Evolutionary conservation across 2,113 vertebrate genomes (phyloP).

Genomic region (Probosciger aterrimus): DNA sequence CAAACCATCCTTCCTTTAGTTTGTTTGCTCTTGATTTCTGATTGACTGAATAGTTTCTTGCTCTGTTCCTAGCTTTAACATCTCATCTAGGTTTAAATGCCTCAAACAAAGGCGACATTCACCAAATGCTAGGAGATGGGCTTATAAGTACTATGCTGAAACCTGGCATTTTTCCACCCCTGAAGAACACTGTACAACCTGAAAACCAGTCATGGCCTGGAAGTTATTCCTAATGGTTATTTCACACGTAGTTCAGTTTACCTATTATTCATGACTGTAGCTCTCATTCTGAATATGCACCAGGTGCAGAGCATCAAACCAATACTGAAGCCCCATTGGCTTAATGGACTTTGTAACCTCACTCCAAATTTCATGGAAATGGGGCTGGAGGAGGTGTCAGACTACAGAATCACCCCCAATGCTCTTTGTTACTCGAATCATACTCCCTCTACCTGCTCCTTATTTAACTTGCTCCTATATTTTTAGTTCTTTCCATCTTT

Average conservation of each 20-base stretch:
- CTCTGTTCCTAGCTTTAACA: neutral
- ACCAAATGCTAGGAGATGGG: neutral
- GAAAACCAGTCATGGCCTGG: constrained; percentile 1
- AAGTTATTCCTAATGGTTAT: constrained; percentile 1
- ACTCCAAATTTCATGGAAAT: neutral
- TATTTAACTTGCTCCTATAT: neutral
- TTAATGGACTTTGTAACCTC: neutral
- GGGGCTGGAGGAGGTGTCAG: neutral
- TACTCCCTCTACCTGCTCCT: neutral
- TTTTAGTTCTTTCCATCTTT: constrained; percentile 11
- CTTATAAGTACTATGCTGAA: neutral
- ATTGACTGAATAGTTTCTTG: neutral
- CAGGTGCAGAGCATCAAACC: neutral
- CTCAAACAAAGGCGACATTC: neutral
- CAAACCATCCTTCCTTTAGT: neutral
- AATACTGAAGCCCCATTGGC: neutral
- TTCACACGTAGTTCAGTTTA: neutral
- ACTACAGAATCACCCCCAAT: neutral
- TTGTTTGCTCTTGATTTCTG: neutral
- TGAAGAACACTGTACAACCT: neutral
- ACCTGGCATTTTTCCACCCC: neutral
- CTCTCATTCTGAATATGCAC: neutral
- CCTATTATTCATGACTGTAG: neutral
- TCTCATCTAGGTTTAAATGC: neutral
- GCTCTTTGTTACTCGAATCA: neutral